Evolutionary conservation across 2,888 invertebrate genomes (phyloP), one percentile per base, ranked within the genome.

Genomic region (Athalia rosae): DNA sequence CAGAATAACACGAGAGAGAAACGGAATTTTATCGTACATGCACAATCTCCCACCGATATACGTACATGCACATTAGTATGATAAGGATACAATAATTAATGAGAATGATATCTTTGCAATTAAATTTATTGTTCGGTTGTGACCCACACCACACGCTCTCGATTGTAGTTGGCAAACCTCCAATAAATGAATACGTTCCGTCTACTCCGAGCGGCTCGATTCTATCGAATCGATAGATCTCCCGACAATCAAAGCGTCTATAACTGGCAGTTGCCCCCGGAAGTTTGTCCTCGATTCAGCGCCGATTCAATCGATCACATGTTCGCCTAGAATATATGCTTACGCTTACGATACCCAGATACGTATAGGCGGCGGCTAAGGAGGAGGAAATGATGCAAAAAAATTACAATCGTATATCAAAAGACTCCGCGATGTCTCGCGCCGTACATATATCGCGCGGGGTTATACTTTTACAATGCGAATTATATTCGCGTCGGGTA

Each of bases 221-320:
- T 71, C 43, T 71, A 58, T 58, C 13, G 56, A 71, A 71, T 71
- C 67, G 67, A 67, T 53, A 67, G 50, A 67, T 67, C 67, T 67
- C 67, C 13, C 43, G 45, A 58, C 71, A 71, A 71, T 71, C 71
- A 71, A 58, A 69, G 67, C 67, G 69, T 56, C 58, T 58, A 45
- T 71, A 71, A 71, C 71, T 13, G 56, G 71, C 71, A 71, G 58
- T 71, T 71, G 71, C 71, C 71, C 71, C 71, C 71, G 71, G 71
- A 71, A 71, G 71, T 13, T 58, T 58, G 71, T 45, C 71, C 71
- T 47, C 71, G 71, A 71, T 71, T 71, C 58, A 58, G 56, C 45
- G n/a, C 28, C 67, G 45, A 67, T 67, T 67, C 67, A 67, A 67
- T 67, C 67, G 8, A 53, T 67, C 66, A 45, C 53, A 67, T 53